Percentiles rank a stretch among this genome's conserved stretches.
Conservation (phyloP, 2,888 invertebrate genomes). For the Vandiemenella viatica region DNA sequence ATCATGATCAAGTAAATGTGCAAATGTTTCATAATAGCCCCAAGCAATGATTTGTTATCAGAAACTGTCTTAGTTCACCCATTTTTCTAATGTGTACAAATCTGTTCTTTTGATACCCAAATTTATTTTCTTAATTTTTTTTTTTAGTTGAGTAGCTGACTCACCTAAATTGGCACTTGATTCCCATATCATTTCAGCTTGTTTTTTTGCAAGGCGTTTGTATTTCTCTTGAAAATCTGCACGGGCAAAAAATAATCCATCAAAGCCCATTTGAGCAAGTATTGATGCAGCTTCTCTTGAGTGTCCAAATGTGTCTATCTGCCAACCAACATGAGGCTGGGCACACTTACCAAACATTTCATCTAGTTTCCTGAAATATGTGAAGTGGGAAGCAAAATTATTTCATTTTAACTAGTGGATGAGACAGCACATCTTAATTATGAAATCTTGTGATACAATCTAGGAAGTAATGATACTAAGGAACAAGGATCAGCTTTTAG, state of each 20-base stretch:
- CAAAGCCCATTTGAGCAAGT: constrained; percentile 72
- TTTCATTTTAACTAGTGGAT: not conserved
- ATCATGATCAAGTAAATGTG: no score
- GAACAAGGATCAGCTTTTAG: no score
- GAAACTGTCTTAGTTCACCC: no score
- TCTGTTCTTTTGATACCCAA: no score
- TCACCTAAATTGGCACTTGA: not conserved
- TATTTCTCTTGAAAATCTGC: not conserved
- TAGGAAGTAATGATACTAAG: no score
- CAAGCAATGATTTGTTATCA: no score
- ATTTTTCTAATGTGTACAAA: no score
- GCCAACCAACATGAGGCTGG: constrained; percentile 62
- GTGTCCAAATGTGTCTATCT: constrained; percentile 75
- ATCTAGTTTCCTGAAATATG: constrained; percentile 30
- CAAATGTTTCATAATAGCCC: no score
- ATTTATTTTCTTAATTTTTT: no score
- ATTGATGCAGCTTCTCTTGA: constrained; percentile 72
- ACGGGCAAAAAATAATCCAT: constrained; percentile 73
- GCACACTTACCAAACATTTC: constrained; percentile 58
- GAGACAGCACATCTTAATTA: no score
- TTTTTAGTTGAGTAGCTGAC: no score
- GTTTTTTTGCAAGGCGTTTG: not conserved
- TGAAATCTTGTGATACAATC: no score
- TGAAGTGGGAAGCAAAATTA: not conserved
- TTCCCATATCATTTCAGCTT: not conserved